Evolutionary conservation across 2,113 vertebrate species (phyloP).

Genomic region (Lamprotornis superbus): DNA sequence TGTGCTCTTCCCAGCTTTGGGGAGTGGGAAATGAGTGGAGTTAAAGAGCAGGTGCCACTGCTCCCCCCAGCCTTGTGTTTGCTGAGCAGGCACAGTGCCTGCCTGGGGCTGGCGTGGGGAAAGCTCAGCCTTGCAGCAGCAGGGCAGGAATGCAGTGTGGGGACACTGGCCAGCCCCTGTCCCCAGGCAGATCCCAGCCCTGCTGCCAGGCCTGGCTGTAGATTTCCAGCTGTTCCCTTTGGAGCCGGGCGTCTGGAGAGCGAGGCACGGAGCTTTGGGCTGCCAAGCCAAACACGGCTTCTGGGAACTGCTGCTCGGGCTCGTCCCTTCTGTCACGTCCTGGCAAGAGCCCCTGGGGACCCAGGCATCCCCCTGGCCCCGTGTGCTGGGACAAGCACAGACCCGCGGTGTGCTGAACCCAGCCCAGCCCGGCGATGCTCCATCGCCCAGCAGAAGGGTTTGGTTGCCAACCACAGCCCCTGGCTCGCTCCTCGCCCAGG

Average conservation of each 20-base stretch:
- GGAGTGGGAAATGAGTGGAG: background rate
- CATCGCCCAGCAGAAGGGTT: too few species aligned
- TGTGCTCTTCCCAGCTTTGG: background rate
- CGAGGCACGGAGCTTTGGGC: background rate
- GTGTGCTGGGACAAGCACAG: background rate
- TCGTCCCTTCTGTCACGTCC: background rate
- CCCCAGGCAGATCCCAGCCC: background rate
- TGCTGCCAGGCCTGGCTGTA: background rate
- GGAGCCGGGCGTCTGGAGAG: background rate
- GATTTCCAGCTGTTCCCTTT: background rate
- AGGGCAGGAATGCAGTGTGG: background rate
- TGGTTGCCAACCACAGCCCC: background rate
- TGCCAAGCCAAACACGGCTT: conserved; percentile 21
- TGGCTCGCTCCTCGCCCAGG: accelerated
- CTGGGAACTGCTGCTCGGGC: background rate
- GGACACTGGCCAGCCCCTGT: background rate
- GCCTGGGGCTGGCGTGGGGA: background rate
- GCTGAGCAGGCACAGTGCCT: background rate
- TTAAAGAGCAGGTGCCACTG: background rate
- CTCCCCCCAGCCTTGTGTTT: background rate
- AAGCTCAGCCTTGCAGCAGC: background rate
- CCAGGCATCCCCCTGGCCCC: accelerated
- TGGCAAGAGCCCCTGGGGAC: accelerated
- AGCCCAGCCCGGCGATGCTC: background rate
- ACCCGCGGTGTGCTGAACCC: too few species aligned